phyloP scores from a whole-genome alignment of 2,888 invertebrate genomes.

The Dynastes hyllus region DNA sequence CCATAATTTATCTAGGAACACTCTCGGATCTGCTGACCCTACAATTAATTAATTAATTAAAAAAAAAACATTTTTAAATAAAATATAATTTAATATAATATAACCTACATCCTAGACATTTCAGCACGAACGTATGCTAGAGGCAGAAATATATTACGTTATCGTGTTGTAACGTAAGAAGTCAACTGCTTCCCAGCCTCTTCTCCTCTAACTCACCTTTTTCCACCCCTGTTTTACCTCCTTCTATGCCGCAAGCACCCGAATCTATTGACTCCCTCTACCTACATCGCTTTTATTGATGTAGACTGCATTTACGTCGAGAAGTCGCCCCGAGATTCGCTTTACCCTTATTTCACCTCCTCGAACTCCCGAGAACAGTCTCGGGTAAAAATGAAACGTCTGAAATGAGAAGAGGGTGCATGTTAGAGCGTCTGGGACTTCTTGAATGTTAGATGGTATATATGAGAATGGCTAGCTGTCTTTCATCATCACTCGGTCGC shows the following conservation, averaged over 20 bases:
- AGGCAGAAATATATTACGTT: constrained; percentile 1
- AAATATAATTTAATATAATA: too few species aligned
- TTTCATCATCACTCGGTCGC: too few species aligned
- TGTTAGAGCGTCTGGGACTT: too few species aligned
- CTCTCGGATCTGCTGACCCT: too few species aligned
- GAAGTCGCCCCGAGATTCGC: neutral
- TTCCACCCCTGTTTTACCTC: neutral
- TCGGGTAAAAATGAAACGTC: neutral
- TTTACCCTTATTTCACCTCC: neutral
- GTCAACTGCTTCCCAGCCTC: neutral
- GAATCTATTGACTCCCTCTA: neutral
- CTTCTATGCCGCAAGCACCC: neutral
- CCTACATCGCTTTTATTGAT: constrained; percentile 12
- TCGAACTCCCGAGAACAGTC: neutral
- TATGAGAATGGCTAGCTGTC: too few species aligned
- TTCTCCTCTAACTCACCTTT: neutral
- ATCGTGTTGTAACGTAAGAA: constrained; percentile 11
- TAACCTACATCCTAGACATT: too few species aligned
- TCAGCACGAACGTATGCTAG: neutral
- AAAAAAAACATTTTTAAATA: too few species aligned
- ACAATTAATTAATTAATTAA: too few species aligned
- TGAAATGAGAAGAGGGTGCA: neutral
- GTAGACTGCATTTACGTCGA: constrained; percentile 9
- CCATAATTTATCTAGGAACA: too few species aligned
- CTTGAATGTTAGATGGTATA: too few species aligned